Percentiles rank a stretch among this genome's conserved stretches.
Conservation (phyloP, 35 echinoderm and acorn worm species). For the Ophioderma brevispina region DNA sequence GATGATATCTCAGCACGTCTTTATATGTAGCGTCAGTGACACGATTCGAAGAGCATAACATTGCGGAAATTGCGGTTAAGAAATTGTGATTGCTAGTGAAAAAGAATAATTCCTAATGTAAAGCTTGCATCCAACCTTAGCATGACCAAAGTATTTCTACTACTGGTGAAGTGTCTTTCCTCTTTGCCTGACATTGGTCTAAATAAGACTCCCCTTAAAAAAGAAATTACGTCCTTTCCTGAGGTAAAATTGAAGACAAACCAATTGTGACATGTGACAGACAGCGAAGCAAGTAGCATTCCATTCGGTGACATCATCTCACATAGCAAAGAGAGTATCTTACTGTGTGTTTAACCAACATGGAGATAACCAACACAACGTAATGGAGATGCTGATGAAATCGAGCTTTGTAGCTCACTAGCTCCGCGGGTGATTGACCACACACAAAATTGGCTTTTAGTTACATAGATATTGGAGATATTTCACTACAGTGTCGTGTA, state of each 20-base stretch:
- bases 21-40: too few relatives aligned
- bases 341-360: constrained; percentile 13
- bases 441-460: background rate
- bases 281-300: background rate
- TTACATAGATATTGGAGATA: constrained; percentile 3
- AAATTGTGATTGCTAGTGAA: too few relatives aligned
- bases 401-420: background rate
- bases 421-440: background rate
- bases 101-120: too few relatives aligned
- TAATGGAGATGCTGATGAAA: background rate
- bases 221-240: background rate
- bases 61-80: too few relatives aligned
- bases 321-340: background rate
- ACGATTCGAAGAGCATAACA: too few relatives aligned
- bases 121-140: too few relatives aligned
- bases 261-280: background rate
- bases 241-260: background rate
- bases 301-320: background rate
- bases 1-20: too few relatives aligned
- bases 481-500: too few relatives aligned
- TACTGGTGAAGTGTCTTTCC: too few relatives aligned
- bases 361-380: background rate
- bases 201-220: background rate
- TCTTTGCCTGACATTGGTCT: background rate
- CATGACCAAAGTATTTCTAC: too few relatives aligned